These are phyloP conservation scores for Glaucidium brasilianum DNA, from an alignment of 2,113 vertebrate species.

Conservation along the genomic window DNA sequence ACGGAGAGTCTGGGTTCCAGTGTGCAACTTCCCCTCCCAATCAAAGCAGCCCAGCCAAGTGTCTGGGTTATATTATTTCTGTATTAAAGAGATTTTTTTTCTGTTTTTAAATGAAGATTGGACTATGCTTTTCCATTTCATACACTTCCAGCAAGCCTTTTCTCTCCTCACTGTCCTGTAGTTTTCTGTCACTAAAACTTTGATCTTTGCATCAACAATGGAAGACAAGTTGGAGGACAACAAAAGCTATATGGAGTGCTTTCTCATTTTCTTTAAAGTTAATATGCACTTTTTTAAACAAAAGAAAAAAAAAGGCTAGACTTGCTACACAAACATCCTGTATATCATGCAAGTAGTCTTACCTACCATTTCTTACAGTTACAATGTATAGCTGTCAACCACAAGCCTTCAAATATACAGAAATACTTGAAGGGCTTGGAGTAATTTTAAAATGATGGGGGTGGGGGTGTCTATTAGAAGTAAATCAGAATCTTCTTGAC, in stretches of 20 bases:
- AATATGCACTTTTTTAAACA: neutral
- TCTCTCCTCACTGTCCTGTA: neutral
- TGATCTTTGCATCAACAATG: neutral
- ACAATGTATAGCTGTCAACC: neutral
- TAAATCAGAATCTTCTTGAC: neutral
- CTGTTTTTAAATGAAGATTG: neutral
- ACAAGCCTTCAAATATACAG: neutral
- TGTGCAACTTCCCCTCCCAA: conserved; percentile 8
- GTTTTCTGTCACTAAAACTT: neutral
- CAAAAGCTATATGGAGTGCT: conserved; percentile 23
- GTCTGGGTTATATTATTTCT: conserved; percentile 30
- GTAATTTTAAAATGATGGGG: neutral
- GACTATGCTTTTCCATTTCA: neutral
- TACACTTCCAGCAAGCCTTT: neutral
- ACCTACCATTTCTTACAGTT: neutral
- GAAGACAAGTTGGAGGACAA: conserved; percentile 49
- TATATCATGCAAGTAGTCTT: neutral
- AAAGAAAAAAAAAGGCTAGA: neutral
- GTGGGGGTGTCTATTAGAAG: neutral
- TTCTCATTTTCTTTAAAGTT: neutral
- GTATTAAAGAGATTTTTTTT: neutral
- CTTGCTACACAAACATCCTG: neutral
- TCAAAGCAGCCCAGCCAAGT: conserved; percentile 12
- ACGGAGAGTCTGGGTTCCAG: neutral
- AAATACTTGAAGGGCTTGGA: neutral